Evolutionary conservation across 2,797 vertebrate species (phyloP), one percentile per base, ranked within the genome.

Genomic region (Bradypus variegatus): DNA sequence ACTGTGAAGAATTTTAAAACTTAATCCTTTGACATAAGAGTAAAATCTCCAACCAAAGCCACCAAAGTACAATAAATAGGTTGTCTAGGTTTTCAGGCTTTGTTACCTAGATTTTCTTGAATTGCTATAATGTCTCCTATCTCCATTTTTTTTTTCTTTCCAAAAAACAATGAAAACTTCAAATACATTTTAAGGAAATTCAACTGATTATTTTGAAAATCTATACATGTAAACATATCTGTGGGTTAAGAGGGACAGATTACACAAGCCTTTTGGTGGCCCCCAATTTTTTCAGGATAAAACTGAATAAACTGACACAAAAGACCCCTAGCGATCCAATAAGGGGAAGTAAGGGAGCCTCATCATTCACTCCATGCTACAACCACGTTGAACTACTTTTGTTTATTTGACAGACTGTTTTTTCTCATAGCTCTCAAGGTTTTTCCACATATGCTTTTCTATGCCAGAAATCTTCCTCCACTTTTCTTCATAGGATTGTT

Each of bases 121-220:
- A 25, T 27, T 23, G 33, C 60, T 55, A 23, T 19, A 21, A 45
- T 58, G 7, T 27, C 14, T 18, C 11, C 29, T 33, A 48, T 38
- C 10, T 19, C 21, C 29, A 55, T 23, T 38, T 91, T 5, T 3
- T 70, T 83, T 70, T 86, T 50, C 41, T 73, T 86, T 36, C 65
- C 50, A 70, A 91, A 93, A 45, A 92, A 78, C 53, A 87, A 69
- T 64, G 65, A 33, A 50, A 92, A 69, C 33, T 38, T 89, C 73
- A 67, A 81, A 77, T 48, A 79, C 31, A 41, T 84, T 90, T 65
- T 2, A n/a, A 45, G 29, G 36, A 83, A 87, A 72, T 69, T 69
- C 38, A 83, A 73, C 2, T 48, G 18, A 23, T 36, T 76, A 25
- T 11, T 36, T 21, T 82, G 48, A 88, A 78, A 91, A 75, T 55